phyloP scores from a whole-genome alignment of 2,888 invertebrate genomes.

The Mimas tiliae region DNA sequence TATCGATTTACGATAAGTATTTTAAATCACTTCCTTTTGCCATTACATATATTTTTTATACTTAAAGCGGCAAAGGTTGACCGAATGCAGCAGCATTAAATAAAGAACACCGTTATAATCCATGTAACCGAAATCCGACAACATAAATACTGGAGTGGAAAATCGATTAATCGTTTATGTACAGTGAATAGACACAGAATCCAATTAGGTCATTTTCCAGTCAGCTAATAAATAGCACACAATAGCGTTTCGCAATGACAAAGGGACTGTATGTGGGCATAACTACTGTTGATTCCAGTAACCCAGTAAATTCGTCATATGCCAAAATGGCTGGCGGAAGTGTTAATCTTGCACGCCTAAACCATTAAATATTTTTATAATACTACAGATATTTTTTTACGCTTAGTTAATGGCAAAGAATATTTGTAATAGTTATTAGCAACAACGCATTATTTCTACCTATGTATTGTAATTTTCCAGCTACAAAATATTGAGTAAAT shows the following conservation, averaged over 20 bases:
- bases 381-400: background rate
- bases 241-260: constrained; percentile 13
- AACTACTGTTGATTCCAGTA: constrained; percentile 12
- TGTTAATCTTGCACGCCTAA: constrained; percentile 8
- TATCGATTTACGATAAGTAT: background rate
- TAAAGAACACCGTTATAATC: background rate
- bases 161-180: constrained; percentile 15
- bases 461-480: background rate
- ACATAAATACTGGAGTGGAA: background rate
- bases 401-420: background rate
- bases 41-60: background rate
- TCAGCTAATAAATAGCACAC: constrained; percentile 12
- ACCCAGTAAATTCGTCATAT: background rate
- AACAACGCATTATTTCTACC: no score
- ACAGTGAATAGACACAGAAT: background rate
- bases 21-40: background rate
- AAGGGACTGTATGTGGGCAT: constrained; percentile 4
- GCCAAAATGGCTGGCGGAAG: constrained; percentile 3
- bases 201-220: constrained; percentile 9
- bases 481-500: background rate
- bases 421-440: no score
- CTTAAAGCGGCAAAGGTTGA: background rate
- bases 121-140: background rate
- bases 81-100: background rate
- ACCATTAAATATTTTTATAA: background rate